Evolutionary conservation across 2,797 vertebrate genomes (phyloP), one percentile per base, ranked within the genome.

Genomic region (Cossypha niveicapilla): DNA sequence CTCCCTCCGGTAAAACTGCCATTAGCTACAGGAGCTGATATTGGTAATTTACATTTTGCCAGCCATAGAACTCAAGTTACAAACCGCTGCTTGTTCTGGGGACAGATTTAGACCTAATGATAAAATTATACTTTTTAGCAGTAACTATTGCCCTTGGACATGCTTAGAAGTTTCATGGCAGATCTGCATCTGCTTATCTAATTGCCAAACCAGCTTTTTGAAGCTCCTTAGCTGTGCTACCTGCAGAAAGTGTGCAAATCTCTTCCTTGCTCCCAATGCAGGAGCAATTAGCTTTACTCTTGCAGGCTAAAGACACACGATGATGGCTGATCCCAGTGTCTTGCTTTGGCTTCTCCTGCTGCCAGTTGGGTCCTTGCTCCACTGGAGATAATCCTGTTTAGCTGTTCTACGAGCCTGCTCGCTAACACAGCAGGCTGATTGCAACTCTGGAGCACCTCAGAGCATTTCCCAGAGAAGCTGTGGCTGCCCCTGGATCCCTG

Each of bases 101-200:
- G 95, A 96, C 96, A 96, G 96, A 96, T 97, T 97, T 97, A 96
- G 95, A 93, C 94, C 90, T 95, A 97, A 97, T 96, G 96, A 96
- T 96, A 94, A 96, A 96, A 97, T 96, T 95, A 96, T 94, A 96
- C 91, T 95, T 97, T 95, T 95, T 93, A 8, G 1, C 91, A 87
- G 50, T 92, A 88, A 83, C 91, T 92, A 73, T 84, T 94, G 96
- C 95, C 96, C 95, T 96, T 95, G 92, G 93, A 96, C 95, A 97
- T 93, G 94, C 91, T 93, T 80, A 74, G 81, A 95, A 96, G 95
- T 96, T 97, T 96, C 86, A 95, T 91, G 56, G 79, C 94, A 94
- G 87, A 96, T 90, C 94, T 96, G 93, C 95, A 93, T 74, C 96
- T 96, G 92, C 91, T 92, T 79, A 89, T 73, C 78, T 86, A 61